These are phyloP conservation scores for Dolichoris vasculosae DNA, from an alignment of 1,140 invertebrate species.

Conservation along the genomic window DNA sequence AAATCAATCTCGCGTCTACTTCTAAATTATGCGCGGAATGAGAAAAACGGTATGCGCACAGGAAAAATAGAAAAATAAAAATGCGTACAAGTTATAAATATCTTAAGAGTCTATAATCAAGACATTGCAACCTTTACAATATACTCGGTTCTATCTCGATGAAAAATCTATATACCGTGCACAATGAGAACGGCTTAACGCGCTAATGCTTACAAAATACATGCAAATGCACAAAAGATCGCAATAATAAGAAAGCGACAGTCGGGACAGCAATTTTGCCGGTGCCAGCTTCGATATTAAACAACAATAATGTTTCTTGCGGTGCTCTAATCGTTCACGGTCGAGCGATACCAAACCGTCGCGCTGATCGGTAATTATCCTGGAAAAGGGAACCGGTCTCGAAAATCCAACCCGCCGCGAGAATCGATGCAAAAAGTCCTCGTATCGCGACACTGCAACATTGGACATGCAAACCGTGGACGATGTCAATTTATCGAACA, in stretches of 20 bases:
- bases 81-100: conserved; percentile 19
- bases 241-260: not conserved
- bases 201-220: not conserved
- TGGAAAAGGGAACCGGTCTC: conserved; percentile 36
- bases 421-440: not conserved
- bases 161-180: not conserved
- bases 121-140: conserved; percentile 3
- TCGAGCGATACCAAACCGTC: conserved; percentile 8
- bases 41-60: not conserved
- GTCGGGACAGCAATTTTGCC: not conserved
- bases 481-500: conserved; percentile 9
- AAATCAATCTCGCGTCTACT: not conserved
- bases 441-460: not conserved
- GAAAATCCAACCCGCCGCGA: not conserved
- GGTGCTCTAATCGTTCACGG: conserved; percentile 25
- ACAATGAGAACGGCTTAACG: conserved; percentile 25
- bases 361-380: conserved; percentile 41
- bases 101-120: conserved; percentile 5
- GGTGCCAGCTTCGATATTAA: not conserved
- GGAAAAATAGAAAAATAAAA: not conserved
- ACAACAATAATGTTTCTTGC: conserved; percentile 39
- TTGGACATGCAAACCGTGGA: too few species aligned
- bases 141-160: not conserved
- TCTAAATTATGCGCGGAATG: not conserved
- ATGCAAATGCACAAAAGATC: not conserved